Evolutionary conservation across 2,888 invertebrate genomes (phyloP), one percentile per base, ranked within the genome.

Genomic region (Chrysotoxum bicinctum): DNA sequence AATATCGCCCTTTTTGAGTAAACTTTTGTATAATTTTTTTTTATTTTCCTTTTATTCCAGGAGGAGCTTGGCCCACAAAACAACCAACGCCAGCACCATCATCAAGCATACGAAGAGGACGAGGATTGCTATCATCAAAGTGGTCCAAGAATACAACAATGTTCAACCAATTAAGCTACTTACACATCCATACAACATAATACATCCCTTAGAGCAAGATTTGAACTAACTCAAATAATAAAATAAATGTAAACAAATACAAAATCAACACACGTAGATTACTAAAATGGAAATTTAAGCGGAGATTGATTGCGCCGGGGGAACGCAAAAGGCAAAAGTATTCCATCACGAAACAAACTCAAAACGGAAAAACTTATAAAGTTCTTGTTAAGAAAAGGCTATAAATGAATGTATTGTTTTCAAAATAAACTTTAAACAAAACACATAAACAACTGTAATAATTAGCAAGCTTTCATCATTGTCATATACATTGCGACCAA

Each of bases 1-100:
- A 32, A 32, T 32, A 32, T 32, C 32, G 8, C 32, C 7, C 2
- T 32, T 32, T 8, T 32, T 32, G 4, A 26, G 26, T 2, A 3
- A 26, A 26, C 3, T 32, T 7, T 26, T 26, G 26, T 26, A 26
- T 32, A 32, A 32, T 32, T 1, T 1, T 8, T 32, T 9, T 9
- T 30, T 35, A 35, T 2, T 52, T 10, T 32, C 21, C 4, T 70
- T 23, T 26, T 30, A 69, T 88, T 89, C 35, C 87, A 94, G 89
- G 92, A 94, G 88, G 96, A 97, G 54, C 94, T 96, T 89, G 96
- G 97, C 91, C 96, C 97, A 0, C 95, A 96, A 88, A 94, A 95
- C 87, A 95, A 96, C 89, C 91, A 93, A 62, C 94, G 95, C 84
- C 94, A 95, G 87, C 94, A 95, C 66, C 94, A 88, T 54, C 88